Evolutionary conservation across 2,113 vertebrate species (phyloP), one percentile per base, ranked within the genome.

Genomic region (Sarotherodon lohbergeri): DNA sequence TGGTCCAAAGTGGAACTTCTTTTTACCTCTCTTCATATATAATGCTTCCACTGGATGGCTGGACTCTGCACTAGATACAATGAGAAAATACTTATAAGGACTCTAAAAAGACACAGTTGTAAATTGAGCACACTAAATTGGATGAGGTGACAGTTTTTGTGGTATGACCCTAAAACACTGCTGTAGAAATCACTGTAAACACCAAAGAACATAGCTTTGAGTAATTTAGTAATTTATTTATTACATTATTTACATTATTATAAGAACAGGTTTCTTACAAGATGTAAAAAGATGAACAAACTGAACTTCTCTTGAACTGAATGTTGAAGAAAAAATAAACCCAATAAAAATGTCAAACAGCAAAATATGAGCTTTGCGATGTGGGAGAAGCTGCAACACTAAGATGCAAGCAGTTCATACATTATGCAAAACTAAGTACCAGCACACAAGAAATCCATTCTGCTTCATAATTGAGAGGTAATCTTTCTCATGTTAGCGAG

Each of bases 241-340:
- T 89, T 85, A 91, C 82, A 88, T 89, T 93, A 94, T 93, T 52
- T 94, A 94, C 88, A 93, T 57, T 48, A 84, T 66, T 39, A 88
- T 12, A 86, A 41, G 17, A 83, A 61, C 9, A 36, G 22, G 29
- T 43, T 76, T 76, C 39, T 50, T 52, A 78, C 4, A 48, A 29
- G 16, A 68, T 68, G 24, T 27, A 29, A 82, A 54, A 76, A 3
- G 3, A 46, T 11, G 8, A 59, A 8, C 39, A 48, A 46, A 4
- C 32, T 52, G 17, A 29, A 36, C 24, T 12, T 5, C 19, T 36
- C 29, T 19, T 13, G 24, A 29, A 39, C 59, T 17, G 5, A 55
- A 32, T 52, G 19, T 68, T 39, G 66, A n/a, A 43, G 46, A 29
- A 85, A 86, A 82, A 27, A 76, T 24, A 83, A 34, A 29, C 3